These are phyloP conservation scores for Elachura formosa DNA, from an alignment of 2,113 vertebrate species.

Conservation along the genomic window DNA sequence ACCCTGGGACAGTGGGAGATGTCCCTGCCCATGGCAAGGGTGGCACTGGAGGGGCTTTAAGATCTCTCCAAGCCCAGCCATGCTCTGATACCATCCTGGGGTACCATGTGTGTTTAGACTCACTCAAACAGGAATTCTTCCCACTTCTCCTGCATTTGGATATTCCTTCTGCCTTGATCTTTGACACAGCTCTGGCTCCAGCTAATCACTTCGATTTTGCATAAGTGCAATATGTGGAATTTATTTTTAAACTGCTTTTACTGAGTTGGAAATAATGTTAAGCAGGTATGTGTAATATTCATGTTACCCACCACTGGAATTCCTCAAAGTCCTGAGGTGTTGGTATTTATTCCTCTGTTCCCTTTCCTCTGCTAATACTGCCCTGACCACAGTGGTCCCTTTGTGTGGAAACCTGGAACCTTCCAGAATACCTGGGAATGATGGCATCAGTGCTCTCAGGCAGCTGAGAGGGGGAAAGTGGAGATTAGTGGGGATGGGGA, in stretches of 20 bases:
- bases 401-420: neutral
- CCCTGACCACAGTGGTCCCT: neutral
- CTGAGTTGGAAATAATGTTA: neutral
- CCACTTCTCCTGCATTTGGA: neutral
- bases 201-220: neutral
- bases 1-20: fast-evolving
- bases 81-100: neutral
- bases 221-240: neutral
- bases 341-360: neutral
- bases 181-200: neutral
- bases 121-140: fast-evolving
- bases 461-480: neutral
- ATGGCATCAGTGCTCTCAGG: neutral
- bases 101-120: neutral
- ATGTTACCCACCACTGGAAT: neutral
- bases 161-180: neutral
- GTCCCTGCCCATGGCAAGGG: neutral
- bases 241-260: neutral
- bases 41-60: neutral
- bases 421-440: neutral
- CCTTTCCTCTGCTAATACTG: neutral
- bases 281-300: neutral
- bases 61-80: neutral
- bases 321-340: neutral
- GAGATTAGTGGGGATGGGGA: neutral